Evolutionary conservation across 2,888 invertebrate species (phyloP).

Genomic region (Eupeodes latifasciatus): DNA sequence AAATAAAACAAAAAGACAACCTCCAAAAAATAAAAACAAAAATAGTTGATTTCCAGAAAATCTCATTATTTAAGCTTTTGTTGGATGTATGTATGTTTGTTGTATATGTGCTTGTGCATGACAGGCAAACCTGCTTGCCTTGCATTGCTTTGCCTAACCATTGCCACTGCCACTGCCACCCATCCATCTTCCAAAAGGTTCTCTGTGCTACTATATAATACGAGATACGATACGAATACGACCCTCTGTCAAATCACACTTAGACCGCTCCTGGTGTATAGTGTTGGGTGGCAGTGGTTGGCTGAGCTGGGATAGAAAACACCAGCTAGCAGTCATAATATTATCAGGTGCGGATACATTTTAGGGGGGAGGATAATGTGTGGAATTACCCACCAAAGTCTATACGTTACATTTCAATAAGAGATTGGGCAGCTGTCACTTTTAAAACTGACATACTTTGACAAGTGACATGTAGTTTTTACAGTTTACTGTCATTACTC

Average conservation of each 20-base stretch:
- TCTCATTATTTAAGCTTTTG: slow-evolving; percentile 81
- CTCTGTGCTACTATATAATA: slow-evolving; percentile 25
- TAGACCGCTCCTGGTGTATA: slow-evolving; percentile 25
- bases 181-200: slow-evolving; percentile 58
- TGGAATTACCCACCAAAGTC: neutral
- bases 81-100: slow-evolving; percentile 69
- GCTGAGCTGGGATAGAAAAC: neutral
- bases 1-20: slow-evolving; percentile 61
- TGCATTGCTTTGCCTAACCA: neutral
- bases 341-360: neutral
- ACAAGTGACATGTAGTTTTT: too few species aligned
- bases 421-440: too few species aligned
- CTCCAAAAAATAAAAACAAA: slow-evolving; percentile 62
- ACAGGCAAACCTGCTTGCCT: slow-evolving; percentile 67
- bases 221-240: too few species aligned
- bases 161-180: slow-evolving; percentile 43
- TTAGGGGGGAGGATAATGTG: neutral
- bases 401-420: too few species aligned
- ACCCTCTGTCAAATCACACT: slow-evolving; percentile 71
- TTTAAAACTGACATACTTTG: too few species aligned
- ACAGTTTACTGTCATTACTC: too few species aligned
- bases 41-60: slow-evolving; percentile 79
- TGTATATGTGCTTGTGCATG: slow-evolving; percentile 72
- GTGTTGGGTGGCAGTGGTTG: slow-evolving; percentile 17
- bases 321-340: neutral